Evolutionary conservation across 2,888 invertebrate species (phyloP), one percentile per base, ranked within the genome.

Genomic region (Boloria euphrosyne): DNA sequence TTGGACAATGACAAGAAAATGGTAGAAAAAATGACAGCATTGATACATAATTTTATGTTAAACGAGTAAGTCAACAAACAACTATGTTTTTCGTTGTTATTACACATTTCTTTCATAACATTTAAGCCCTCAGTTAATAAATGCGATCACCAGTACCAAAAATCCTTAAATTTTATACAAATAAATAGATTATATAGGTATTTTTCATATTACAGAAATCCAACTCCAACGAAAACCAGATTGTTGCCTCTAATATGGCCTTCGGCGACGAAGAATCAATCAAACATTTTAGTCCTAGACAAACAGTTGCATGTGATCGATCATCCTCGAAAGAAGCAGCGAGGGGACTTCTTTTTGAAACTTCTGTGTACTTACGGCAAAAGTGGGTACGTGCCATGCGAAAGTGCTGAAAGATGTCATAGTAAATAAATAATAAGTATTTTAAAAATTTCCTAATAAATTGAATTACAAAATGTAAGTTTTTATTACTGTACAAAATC

Each of bases 41-140:
- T 91, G 84, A 70, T 90, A 53, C 76, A 85, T 49, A 87, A 90
- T 77, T 92, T 92, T 72, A 89, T 91, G 87, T 89, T 83, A 71
- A 83, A 78, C 68, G 83, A 86, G 87, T 87, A 74, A 73, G 81
- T 77, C 13, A 10, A 31, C 18, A 7, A 10, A 38, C 2, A 10
- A 38, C 7, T 2, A 10, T 38, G 7, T 22, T n/a, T 13, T 16
- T 16, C 14, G 50, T 27, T 38, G 14, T 1, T 7, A n/a, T 16
- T 57, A 18, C 10, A 47, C 1, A 49, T 16, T 49, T 49, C 3
- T 49, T 49, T 2, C 22, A 22, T 22, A 22, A n/a, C n/a, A n/a
- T n/a, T n/a, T 22, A 22, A 22, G 10, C 47, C 6, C 3, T 16
- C 52, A 3, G 16, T 52, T 10, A 18, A 47, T n/a, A 27, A 16